Base-by-base conservation (phyloP, 92 coral and sea anemone genomes). In the Scolanthus callimorphus region DNA sequence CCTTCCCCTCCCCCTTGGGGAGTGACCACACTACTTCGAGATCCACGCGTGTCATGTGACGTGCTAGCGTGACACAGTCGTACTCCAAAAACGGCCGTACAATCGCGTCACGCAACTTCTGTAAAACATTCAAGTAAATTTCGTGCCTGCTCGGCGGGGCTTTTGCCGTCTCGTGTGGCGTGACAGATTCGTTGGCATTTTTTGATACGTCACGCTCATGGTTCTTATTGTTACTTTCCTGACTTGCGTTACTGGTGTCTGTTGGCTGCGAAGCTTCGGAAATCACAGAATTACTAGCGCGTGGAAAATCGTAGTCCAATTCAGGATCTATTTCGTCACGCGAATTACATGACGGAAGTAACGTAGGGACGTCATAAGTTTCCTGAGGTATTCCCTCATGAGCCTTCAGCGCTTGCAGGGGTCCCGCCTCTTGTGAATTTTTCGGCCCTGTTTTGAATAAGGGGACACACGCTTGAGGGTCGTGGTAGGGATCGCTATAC, bases 1-100 rank as follows among this genome's bases (percentile, higher is more conserved):
- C 15, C 77, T 49, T 22, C 70, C 81, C 17, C 71, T 62, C 41
- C 41, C 41, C 41, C 41, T 6, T 34, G 52, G 8, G 52, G 12
- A 4, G 6, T 4, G 52, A 6, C 99, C 99, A 94, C 27, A 84
- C 76, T 11, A 74, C 74, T 25, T 77, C 78, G 0, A 94, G 74
- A 52, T 94, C 99, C 26, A 77, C 82, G 8, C 84, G 87, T 0
- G 99, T 94, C 75, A 94, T 60, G 67, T 94, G 95, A 41, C 96
- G 83, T 13, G 97, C 97, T 28, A 91, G 90, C 41, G 79, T 80
- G 15, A 74, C 73, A 31, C 91, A 79, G 51, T 88, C 92, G 26
- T 74, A 62, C 53, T 60, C 67, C 31, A 79, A 46, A 45, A 88
- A 83, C 1, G 95, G 96, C 27, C 57, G 28, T 25, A 88, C 79